Base-by-base conservation (phyloP, 2,888 invertebrate species). In the Clivina fossor region DNA sequence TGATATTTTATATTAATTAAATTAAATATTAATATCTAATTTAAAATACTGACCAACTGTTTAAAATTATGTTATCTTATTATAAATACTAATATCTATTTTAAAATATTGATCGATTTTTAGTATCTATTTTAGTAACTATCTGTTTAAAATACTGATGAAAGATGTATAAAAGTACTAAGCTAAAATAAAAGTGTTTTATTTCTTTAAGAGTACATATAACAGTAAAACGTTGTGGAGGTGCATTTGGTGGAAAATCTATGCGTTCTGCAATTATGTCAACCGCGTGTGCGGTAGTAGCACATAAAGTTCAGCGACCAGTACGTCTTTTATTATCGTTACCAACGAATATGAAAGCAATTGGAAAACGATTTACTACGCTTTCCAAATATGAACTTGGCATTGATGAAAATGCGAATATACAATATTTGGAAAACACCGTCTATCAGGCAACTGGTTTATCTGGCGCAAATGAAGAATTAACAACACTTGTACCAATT, bases 161-260 rank as follows among this genome's bases (percentile, higher is more conserved):
- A n/a, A n/a, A n/a, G n/a, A n/a, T n/a, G n/a, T n/a, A n/a, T n/a
- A n/a, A n/a, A n/a, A n/a, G n/a, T n/a, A n/a, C n/a, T n/a, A n/a
- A n/a, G n/a, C n/a, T n/a, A n/a, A n/a, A n/a, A n/a, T n/a, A n/a
- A n/a, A n/a, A n/a, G n/a, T n/a, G n/a, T n/a, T n/a, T n/a, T n/a
- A n/a, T n/a, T n/a, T n/a, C n/a, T n/a, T n/a, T n/a, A n/a, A 86
- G 89, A 41, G 79, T 92, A n/a, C 82, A 87, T 59, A 74, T 92
- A 0, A 73, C 76, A 37, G 86, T 89, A 0, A 78, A 82, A 3
- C 81, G 92, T 32, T 63, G 92, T 2, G 93, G 93, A 2, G 93
- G 93, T 8, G 88, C 76, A 0, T 93, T 86, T 68, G 93, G 93
- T 0, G 81, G 78, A 0, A 93, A 93, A 71, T 82, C 89, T 47